Evolutionary conservation across 2,113 vertebrate genomes (phyloP), one percentile per base, ranked within the genome.

Genomic region (Sebastes schlegelii): DNA sequence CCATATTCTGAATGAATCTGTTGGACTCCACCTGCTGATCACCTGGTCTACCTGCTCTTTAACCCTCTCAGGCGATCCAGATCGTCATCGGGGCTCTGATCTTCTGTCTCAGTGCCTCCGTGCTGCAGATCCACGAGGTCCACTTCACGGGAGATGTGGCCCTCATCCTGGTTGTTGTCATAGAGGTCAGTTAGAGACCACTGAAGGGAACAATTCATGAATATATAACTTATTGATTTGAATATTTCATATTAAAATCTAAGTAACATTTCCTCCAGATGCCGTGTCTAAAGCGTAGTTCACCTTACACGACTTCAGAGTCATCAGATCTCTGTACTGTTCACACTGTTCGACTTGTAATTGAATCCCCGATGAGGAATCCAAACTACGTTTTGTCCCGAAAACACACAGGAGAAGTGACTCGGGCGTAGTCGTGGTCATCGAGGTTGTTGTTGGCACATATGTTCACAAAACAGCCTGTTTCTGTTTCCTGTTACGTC

Each of bases 91-190:
- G 86, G 8, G 86, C 84, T 46, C 78, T 96, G 82, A 94, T 92
- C 49, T 92, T 96, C 8, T 96, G 95, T 72, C 92, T 96, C 73
- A 95, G 95, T 16, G 79, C 88, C 11, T 95, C 95, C 1, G 91
- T 95, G 65, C 94, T 96, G 14, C 94, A 95, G 80, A 86, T 95
- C 65, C 92, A 95, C 1, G 94, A 96, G 80, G 88, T 96, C 66
- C 95, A 96, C 87, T 96, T 96, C 21, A 93, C 92, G 0, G 91
- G 90, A 21, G 94, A 96, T 16, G 86, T 95, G 16, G 92, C 89
- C 6, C 90, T 95, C 2, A 91, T 95, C 13, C 79, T 95, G n/a
- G 68, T 95, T 1, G 95, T 95, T 19, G 88, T 94, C 19, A 52
- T 93, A 14, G 94, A 95, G 94, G 95, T 96, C 5, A 84, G 89